Evolutionary conservation across 2,888 invertebrate species (phyloP).

Genomic region (Cephonodes hylas): DNA sequence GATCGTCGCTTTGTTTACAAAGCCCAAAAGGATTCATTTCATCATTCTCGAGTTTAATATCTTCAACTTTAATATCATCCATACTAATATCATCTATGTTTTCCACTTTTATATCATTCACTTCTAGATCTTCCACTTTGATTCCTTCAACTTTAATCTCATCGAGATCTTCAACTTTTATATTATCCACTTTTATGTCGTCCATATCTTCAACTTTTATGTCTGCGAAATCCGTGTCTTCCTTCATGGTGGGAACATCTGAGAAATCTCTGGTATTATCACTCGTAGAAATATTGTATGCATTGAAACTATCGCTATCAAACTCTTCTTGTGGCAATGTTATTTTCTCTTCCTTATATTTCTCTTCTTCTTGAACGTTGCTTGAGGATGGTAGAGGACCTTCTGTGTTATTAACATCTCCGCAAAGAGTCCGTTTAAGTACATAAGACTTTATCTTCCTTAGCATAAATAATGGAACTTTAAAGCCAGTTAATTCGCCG

Average conservation of each 20-base stretch:
- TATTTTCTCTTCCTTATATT: slow-evolving; percentile 43
- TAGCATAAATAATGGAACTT: slow-evolving; percentile 87
- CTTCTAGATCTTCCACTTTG: slow-evolving; percentile 68
- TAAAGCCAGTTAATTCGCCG: slow-evolving; percentile 87
- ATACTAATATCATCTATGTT: slow-evolving; percentile 66
- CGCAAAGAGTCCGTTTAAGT: slow-evolving; percentile 56
- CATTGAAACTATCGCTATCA: slow-evolving; percentile 63
- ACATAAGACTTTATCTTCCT: slow-evolving; percentile 87
- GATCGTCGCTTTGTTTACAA: slow-evolving; percentile 63
- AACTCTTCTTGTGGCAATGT: slow-evolving; percentile 42
- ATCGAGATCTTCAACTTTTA: slow-evolving; percentile 69
- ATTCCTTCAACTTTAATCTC: slow-evolving; percentile 68
- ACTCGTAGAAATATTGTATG: slow-evolving; percentile 60
- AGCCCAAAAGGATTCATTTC: slow-evolving; percentile 53
- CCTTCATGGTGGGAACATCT: slow-evolving; percentile 64
- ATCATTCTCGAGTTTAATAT: slow-evolving; percentile 70
- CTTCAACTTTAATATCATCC: slow-evolving; percentile 67
- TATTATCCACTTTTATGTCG: slow-evolving; percentile 70
- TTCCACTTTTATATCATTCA: slow-evolving; percentile 64
- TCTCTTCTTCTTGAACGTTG: slow-evolving; percentile 54
- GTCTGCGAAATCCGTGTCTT: slow-evolving; percentile 68
- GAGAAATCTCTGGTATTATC: slow-evolving; percentile 64
- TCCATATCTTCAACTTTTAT: slow-evolving; percentile 76
- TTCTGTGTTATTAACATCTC: slow-evolving; percentile 56
- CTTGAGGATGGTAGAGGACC: slow-evolving; percentile 68